Percentiles rank a stretch among this genome's conserved stretches.
Evolutionary conservation across 2,113 vertebrate genomes (phyloP).

Genomic region (Sitta europaea): DNA sequence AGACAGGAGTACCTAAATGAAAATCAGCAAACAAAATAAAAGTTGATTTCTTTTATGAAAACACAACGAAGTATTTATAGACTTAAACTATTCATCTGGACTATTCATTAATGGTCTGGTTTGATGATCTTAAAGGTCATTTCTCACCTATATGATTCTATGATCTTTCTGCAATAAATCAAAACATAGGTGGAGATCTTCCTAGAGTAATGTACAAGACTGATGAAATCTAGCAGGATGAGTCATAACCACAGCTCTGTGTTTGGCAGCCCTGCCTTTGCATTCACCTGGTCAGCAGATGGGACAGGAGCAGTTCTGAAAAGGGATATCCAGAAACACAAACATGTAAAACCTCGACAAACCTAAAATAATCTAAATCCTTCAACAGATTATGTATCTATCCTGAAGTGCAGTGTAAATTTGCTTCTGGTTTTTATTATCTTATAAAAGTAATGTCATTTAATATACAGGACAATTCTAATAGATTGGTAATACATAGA

Average conservation of each 20-base stretch:
- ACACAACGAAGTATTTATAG: background rate
- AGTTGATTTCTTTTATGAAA: background rate
- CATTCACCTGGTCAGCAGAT: background rate
- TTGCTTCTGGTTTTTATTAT: background rate
- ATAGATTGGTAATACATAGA: background rate
- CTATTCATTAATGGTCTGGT: background rate
- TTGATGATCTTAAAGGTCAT: background rate
- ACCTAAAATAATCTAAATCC: background rate
- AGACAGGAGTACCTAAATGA: background rate
- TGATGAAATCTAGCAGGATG: background rate
- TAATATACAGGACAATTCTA: background rate
- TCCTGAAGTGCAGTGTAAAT: background rate
- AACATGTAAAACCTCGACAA: background rate
- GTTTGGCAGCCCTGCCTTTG: background rate
- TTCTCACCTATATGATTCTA: accelerated
- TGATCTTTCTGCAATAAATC: background rate
- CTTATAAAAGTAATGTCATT: background rate
- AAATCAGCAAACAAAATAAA: background rate
- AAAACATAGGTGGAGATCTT: background rate
- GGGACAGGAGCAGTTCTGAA: background rate
- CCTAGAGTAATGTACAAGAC: background rate
- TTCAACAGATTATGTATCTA: background rate
- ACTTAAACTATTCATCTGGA: background rate
- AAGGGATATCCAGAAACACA: background rate
- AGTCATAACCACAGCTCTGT: background rate